Conservation (phyloP, 2,113 vertebrate genomes). For the Condylura cristata region DNA sequence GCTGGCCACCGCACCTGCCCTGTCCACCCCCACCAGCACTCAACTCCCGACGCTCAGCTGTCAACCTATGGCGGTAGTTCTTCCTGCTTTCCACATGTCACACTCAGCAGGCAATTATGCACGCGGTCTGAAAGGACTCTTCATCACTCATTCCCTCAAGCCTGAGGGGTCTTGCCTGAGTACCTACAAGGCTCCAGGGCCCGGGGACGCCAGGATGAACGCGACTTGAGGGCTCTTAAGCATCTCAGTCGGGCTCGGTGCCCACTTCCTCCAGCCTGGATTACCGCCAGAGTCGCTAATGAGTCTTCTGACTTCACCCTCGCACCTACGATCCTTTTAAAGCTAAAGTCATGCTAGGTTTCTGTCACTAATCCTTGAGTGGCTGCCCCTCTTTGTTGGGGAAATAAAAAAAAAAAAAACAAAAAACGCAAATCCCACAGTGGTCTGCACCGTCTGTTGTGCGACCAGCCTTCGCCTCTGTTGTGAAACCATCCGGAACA, state of each 20-base stretch:
- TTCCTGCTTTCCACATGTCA: neutral
- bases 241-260: no score
- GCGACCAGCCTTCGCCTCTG: no score
- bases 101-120: neutral
- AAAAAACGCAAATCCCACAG: neutral
- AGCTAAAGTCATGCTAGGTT: neutral
- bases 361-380: neutral
- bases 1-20: accelerated
- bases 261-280: neutral
- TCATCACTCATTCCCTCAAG: neutral
- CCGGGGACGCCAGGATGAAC: neutral
- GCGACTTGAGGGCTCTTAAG: neutral
- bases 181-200: neutral
- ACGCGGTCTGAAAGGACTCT: neutral
- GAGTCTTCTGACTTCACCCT: neutral
- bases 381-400: neutral
- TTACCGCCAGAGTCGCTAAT: neutral
- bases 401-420: no score
- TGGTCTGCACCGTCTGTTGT: no score
- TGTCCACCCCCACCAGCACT: neutral
- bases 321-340: neutral
- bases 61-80: neutral
- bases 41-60: neutral
- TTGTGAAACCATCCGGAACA: no score
- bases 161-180: neutral